phyloP scores from a whole-genome alignment of 2,113 vertebrate species.

The Butorides virescens region DNA sequence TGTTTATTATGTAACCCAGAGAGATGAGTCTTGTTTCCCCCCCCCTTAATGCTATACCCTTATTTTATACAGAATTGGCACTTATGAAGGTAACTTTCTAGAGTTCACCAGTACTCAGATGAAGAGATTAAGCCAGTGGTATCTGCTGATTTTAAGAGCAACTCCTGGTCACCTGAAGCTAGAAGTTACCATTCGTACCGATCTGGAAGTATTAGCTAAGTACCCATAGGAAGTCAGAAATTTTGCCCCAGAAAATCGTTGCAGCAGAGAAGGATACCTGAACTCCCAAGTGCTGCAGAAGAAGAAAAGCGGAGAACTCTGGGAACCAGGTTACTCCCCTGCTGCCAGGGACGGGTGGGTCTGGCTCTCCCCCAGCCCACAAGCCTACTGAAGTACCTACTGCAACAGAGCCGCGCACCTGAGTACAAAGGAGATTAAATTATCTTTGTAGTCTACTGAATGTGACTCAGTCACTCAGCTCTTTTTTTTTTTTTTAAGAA shows the following conservation, averaged over 20 bases:
- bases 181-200: neutral
- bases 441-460: neutral
- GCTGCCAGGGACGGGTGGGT: neutral
- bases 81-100: neutral
- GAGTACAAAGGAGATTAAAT: neutral
- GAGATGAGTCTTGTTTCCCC: neutral
- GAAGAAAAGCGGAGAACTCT: neutral
- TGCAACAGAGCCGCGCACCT: neutral
- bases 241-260: neutral
- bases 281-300: neutral
- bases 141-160: neutral
- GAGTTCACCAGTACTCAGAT: neutral
- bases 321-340: neutral
- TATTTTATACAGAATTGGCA: neutral
- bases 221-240: neutral
- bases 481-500: neutral
- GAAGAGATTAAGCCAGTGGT: neutral
- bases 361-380: neutral
- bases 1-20: neutral
- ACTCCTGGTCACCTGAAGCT: neutral
- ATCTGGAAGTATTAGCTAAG: neutral
- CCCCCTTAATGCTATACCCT: neutral
- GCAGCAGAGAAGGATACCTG: neutral
- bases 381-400: neutral
- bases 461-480: neutral